Evolutionary conservation across 2,888 invertebrate genomes (phyloP).

Genomic region (Teleiodes luculella): DNA sequence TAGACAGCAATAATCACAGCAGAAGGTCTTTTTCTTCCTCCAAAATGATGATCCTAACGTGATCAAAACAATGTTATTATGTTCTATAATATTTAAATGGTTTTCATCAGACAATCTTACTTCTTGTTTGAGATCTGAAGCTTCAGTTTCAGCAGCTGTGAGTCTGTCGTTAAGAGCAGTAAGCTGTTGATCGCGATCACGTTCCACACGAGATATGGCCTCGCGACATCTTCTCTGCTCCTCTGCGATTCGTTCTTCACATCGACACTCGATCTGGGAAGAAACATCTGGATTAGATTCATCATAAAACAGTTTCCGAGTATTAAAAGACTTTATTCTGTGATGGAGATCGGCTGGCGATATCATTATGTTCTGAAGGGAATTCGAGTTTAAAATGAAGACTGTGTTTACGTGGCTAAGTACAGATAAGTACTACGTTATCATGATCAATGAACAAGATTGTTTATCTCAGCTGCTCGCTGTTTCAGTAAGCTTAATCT

Average conservation of each 20-base stretch:
- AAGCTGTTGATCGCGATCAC: conserved; percentile 83
- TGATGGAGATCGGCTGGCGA: not conserved
- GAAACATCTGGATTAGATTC: conserved; percentile 49
- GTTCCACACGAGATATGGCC: conserved; percentile 87
- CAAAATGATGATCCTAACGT: too few relatives aligned
- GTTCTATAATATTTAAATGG: too few relatives aligned
- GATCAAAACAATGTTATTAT: too few relatives aligned
- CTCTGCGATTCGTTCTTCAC: conserved; percentile 86
- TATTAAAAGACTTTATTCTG: conserved; percentile 9
- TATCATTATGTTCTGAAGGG: not conserved
- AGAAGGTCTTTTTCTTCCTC: too few relatives aligned
- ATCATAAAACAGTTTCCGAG: conserved; percentile 58
- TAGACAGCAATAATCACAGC: too few relatives aligned
- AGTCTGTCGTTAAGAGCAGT: conserved; percentile 63
- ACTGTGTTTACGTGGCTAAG: not conserved
- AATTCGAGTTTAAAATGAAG: not conserved
- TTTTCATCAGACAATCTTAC: conserved; percentile 30
- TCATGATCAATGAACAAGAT: conserved; percentile 4
- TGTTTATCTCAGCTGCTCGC: not conserved
- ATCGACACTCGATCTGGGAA: conserved; percentile 83
- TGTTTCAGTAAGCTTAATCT: not conserved
- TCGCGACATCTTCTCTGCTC: conserved; percentile 93
- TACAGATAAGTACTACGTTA: not conserved
- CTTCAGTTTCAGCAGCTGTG: conserved; percentile 70
- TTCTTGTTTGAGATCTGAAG: conserved; percentile 76